These are phyloP conservation scores for Rhorus exstirpatorius DNA, from an alignment of 2,888 invertebrate species.

Conservation along the genomic window DNA sequence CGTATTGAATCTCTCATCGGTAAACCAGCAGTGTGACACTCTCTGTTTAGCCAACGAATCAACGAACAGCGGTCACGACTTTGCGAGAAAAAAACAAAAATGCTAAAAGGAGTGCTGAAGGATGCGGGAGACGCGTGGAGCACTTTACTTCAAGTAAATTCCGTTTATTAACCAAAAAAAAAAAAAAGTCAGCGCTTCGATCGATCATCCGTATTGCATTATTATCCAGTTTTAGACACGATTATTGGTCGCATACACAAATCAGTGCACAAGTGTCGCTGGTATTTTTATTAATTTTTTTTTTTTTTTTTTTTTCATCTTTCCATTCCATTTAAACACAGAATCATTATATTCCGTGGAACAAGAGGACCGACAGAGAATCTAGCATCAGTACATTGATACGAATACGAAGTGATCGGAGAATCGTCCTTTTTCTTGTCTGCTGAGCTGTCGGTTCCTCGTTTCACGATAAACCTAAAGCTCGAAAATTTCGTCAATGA, in stretches of 20 bases:
- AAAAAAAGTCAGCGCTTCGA: slow-evolving; percentile 37
- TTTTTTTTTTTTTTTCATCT: background rate
- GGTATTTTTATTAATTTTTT: background rate
- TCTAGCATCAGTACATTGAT: background rate
- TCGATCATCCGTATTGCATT: slow-evolving; percentile 29
- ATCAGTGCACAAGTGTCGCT: slow-evolving; percentile 5
- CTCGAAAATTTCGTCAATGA: slow-evolving; percentile 1
- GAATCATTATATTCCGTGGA: background rate
- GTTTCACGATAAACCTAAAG: slow-evolving; percentile 25
- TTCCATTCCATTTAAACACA: too few species aligned
- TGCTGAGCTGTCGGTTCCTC: background rate
- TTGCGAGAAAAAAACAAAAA: background rate
- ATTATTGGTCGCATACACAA: slow-evolving; percentile 34
- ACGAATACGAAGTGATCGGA: background rate
- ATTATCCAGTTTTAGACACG: slow-evolving; percentile 6
- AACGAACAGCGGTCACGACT: background rate
- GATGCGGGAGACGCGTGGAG: background rate
- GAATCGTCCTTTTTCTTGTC: background rate
- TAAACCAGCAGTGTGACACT: background rate
- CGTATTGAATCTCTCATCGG: background rate
- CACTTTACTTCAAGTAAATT: slow-evolving; percentile 28
- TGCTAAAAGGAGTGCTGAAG: too few species aligned
- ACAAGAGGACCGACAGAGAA: background rate
- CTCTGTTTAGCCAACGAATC: background rate
- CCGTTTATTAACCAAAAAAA: slow-evolving; percentile 50